Conservation (phyloP, 2,113 vertebrate species). For the Pristiophorus japonicus region DNA sequence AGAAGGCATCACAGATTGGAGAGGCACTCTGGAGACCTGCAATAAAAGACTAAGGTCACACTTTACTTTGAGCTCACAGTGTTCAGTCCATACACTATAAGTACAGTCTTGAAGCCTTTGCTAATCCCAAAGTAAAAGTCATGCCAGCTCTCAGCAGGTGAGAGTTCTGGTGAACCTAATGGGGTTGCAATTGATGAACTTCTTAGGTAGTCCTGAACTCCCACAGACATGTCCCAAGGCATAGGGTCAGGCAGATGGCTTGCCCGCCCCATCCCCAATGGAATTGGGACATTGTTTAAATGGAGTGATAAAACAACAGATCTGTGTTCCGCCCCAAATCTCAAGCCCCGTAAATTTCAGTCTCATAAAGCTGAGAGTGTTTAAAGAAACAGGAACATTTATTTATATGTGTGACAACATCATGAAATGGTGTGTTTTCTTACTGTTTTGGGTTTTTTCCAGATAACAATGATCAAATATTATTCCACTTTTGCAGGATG, state of each 20-base stretch:
- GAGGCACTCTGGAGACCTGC: too few relatives aligned
- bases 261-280: not conserved
- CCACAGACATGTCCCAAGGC: not conserved
- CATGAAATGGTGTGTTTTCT: slow-evolving; percentile 15
- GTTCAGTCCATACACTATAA: too few relatives aligned
- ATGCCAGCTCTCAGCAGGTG: not conserved
- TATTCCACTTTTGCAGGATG: slow-evolving; percentile 61
- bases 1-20: too few relatives aligned
- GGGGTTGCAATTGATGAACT: not conserved
- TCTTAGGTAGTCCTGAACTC: not conserved
- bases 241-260: not conserved
- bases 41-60: too few relatives aligned
- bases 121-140: not conserved
- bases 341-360: not conserved
- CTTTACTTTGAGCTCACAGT: too few relatives aligned
- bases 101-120: not conserved
- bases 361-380: not conserved
- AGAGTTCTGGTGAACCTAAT: not conserved
- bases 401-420: not conserved
- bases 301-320: not conserved
- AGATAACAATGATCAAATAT: slow-evolving; percentile 6
- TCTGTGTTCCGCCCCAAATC: not conserved
- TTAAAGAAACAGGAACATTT: not conserved
- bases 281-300: not conserved
- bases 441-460: slow-evolving; percentile 5